These are phyloP conservation scores for Penaeus vannamei DNA, from an alignment of 1,140 invertebrate genomes.

Conservation along the genomic window DNA sequence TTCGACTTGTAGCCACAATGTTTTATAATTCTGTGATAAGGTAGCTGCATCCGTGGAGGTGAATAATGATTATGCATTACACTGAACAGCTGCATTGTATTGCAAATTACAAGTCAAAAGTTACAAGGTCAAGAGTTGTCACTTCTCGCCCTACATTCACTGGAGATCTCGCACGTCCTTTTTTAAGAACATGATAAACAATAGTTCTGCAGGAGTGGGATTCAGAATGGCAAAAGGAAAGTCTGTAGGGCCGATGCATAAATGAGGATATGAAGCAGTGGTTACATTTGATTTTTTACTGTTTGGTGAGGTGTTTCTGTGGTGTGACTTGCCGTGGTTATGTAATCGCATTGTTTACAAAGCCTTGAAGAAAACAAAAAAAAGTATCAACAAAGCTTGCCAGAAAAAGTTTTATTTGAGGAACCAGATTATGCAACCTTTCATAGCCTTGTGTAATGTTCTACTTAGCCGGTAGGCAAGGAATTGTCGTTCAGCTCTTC, in stretches of 20 bases:
- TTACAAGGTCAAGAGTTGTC: too few species aligned
- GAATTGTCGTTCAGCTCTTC: too few species aligned
- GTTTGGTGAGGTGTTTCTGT: constrained; percentile 27
- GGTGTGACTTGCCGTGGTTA: constrained; percentile 33
- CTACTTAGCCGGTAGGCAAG: too few species aligned
- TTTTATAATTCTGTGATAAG: constrained; percentile 57
- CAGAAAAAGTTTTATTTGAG: too few species aligned
- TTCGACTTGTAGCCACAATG: constrained; percentile 40
- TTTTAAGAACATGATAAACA: constrained; percentile 1
- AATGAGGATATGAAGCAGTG: constrained; percentile 12
- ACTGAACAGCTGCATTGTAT: constrained; percentile 28
- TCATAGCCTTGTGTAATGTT: too few species aligned
- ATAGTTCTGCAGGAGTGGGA: neutral
- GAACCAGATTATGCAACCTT: too few species aligned
- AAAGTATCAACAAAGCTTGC: too few species aligned
- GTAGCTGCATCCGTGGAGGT: constrained; percentile 9
- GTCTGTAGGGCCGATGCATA: neutral
- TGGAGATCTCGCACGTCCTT: neutral
- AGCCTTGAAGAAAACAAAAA: constrained; percentile 5
- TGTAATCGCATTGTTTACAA: constrained; percentile 26
- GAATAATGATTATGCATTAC: constrained; percentile 9
- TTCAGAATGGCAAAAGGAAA: too few species aligned
- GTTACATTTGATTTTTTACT: constrained; percentile 29
- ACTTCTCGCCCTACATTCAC: too few species aligned
- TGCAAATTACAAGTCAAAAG: constrained; percentile 4